Percentiles rank a stretch among this genome's conserved stretches.
These are phyloP conservation scores for Drosophila athabasca DNA, from an alignment of 1,140 invertebrate genomes.

Conservation along the genomic window DNA sequence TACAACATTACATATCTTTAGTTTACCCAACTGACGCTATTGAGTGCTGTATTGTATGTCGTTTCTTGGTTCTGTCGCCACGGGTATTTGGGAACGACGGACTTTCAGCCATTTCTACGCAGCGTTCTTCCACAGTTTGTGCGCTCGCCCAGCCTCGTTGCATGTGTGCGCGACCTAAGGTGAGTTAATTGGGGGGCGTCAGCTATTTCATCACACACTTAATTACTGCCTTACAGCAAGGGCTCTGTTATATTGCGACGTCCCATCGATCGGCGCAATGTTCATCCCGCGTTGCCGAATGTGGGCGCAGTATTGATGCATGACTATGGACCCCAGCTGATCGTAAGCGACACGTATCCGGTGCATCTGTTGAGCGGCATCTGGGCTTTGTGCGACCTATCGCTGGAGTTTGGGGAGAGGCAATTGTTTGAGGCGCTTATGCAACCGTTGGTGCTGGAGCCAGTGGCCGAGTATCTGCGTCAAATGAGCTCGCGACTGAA, in stretches of 20 bases:
- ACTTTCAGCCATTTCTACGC: conserved; percentile 52
- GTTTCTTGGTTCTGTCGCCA: conserved; percentile 62
- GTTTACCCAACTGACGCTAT: conserved; percentile 74
- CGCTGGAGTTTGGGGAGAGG: conserved; percentile 41
- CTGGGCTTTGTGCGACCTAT: conserved; percentile 55
- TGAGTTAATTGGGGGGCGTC: conserved; percentile 43
- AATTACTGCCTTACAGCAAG: conserved; percentile 56
- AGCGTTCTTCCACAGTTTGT: conserved; percentile 71
- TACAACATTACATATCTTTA: conserved; percentile 7
- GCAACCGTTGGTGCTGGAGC: conserved; percentile 58
- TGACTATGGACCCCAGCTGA: conserved; percentile 67
- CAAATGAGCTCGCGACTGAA: conserved; percentile 52
- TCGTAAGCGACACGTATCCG: conserved; percentile 73
- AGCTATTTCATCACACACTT: conserved; percentile 22
- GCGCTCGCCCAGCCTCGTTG: conserved; percentile 53
- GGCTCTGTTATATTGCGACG: conserved; percentile 68
- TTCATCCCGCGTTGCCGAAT: conserved; percentile 72
- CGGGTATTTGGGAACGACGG: conserved; percentile 25
- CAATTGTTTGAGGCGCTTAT: conserved; percentile 49
- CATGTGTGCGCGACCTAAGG: conserved; percentile 54
- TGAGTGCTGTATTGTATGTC: conserved; percentile 59
- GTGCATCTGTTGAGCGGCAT: conserved; percentile 69
- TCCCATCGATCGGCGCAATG: conserved; percentile 61
- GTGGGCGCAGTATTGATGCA: conserved; percentile 72
- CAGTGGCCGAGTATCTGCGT: conserved; percentile 57